Percentiles rank a stretch among this genome's conserved stretches.
Evolutionary conservation across 1,140 invertebrate genomes (phyloP).

Genomic region (Drosophila ficusphila): DNA sequence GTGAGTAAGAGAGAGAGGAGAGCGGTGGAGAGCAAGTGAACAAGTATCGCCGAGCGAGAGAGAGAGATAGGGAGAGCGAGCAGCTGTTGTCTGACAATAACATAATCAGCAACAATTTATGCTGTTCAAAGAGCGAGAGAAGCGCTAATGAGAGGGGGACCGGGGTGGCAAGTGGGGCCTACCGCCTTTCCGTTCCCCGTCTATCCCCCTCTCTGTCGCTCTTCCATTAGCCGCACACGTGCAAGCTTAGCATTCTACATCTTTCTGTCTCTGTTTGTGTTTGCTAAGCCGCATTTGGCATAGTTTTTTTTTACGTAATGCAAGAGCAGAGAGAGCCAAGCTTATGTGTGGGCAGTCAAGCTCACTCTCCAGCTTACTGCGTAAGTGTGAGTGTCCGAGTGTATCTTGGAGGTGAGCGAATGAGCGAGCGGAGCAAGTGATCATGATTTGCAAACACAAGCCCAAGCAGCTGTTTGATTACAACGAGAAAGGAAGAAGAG

Average conservation of each 20-base stretch:
- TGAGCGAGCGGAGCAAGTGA: conserved; percentile 26
- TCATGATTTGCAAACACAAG: conserved; percentile 60
- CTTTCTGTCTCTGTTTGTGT: conserved; percentile 26
- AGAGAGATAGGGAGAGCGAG: conserved; percentile 25
- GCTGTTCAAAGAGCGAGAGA: conserved; percentile 37
- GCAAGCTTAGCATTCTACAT: conserved; percentile 51
- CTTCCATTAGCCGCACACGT: conserved; percentile 41
- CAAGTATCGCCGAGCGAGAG: neutral
- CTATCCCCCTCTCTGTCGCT: conserved; percentile 11
- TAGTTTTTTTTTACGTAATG: conserved; percentile 74
- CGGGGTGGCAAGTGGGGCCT: neutral
- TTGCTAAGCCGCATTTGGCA: conserved; percentile 74
- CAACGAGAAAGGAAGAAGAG: conserved; percentile 14
- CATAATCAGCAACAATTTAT: conserved; percentile 76
- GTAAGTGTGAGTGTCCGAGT: conserved; percentile 9
- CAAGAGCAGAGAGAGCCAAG: conserved; percentile 42
- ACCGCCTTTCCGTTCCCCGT: neutral
- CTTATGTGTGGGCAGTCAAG: conserved; percentile 45
- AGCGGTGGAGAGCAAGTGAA: conserved; percentile 15
- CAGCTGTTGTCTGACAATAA: conserved; percentile 70
- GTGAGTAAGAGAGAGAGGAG: conserved; percentile 5
- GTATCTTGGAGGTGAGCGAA: conserved; percentile 2
- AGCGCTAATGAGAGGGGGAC: conserved; percentile 38
- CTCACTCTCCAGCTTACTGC: conserved; percentile 1
- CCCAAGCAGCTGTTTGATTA: conserved; percentile 69